A percentile compares a stretch with the other conserved stretches of the same genome.
phyloP scores from a whole-genome alignment of 2,888 invertebrate species.

The Orgyia antiqua region DNA sequence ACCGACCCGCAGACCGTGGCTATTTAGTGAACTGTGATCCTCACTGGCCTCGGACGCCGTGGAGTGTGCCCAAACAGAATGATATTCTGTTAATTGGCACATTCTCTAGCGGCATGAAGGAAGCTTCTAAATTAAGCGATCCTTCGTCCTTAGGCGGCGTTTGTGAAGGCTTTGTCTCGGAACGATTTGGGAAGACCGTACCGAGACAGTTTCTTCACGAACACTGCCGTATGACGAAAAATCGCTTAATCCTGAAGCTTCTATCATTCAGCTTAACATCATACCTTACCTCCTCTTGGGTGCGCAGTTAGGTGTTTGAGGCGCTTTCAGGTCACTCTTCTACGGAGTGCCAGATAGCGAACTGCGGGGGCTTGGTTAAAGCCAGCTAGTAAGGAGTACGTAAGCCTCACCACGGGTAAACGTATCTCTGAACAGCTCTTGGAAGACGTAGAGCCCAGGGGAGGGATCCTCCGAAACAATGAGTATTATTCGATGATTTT shows the following conservation, averaged over 20 bases:
- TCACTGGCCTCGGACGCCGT: constrained; percentile 4
- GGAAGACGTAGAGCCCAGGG: constrained; percentile 3
- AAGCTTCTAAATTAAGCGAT: neutral
- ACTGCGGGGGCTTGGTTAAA: constrained; percentile 5
- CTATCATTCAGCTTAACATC: neutral
- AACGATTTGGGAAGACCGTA: neutral
- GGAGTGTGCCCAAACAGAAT: neutral
- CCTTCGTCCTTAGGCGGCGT: neutral
- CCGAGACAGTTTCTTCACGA: neutral
- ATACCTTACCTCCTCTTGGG: constrained; percentile 4
- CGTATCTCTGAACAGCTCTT: constrained; percentile 3
- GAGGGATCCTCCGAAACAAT: constrained; percentile 5
- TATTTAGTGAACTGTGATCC: constrained; percentile 2
- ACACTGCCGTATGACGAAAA: neutral
- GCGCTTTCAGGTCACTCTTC: constrained; percentile 6
- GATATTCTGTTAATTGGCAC: neutral
- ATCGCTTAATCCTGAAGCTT: neutral
- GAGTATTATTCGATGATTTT: neutral
- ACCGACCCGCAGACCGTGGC: constrained; percentile 6
- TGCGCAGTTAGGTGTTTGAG: constrained; percentile 8
- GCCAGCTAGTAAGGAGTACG: constrained; percentile 3
- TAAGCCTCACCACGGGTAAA: constrained; percentile 5
- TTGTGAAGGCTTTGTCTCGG: neutral
- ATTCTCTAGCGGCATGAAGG: neutral
- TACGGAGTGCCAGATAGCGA: constrained; percentile 6